Evolutionary conservation across 2,797 vertebrate species (phyloP).

Genomic region (Cirrhinus mrigala): DNA sequence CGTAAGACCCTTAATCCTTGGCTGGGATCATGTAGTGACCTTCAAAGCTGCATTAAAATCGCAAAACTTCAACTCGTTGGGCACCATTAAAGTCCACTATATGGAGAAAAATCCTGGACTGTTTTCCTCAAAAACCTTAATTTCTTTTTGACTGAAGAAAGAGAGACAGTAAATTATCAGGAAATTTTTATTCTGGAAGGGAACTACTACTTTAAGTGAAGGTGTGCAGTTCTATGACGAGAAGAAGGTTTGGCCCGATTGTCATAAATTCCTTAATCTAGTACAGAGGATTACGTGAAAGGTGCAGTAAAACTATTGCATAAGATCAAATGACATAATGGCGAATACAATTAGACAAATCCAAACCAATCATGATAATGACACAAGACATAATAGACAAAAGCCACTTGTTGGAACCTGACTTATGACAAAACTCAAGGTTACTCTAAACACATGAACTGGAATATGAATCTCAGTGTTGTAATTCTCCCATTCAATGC

Average conservation of each 20-base stretch:
- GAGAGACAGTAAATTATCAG: neutral
- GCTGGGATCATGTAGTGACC: no score
- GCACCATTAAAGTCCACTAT: no score
- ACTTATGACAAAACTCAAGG: neutral
- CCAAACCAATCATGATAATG: neutral
- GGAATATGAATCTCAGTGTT: neutral
- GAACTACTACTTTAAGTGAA: neutral
- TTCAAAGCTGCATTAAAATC: no score
- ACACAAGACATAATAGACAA: neutral
- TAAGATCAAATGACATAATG: neutral
- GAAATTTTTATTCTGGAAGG: no score
- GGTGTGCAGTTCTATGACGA: neutral
- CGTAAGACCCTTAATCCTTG: no score
- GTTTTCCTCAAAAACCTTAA: no score
- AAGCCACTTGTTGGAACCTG: neutral
- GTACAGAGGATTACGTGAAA: constrained; percentile 15
- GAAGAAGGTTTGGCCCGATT: neutral
- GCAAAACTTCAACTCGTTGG: no score
- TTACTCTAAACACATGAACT: neutral
- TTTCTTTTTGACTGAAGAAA: neutral
- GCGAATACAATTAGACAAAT: neutral
- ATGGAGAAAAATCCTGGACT: no score
- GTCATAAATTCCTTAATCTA: neutral
- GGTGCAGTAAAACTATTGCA: constrained; percentile 24
- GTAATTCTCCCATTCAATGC: no score